phyloP scores from a whole-genome alignment of 2,113 vertebrate species.

The Elachura formosa region DNA sequence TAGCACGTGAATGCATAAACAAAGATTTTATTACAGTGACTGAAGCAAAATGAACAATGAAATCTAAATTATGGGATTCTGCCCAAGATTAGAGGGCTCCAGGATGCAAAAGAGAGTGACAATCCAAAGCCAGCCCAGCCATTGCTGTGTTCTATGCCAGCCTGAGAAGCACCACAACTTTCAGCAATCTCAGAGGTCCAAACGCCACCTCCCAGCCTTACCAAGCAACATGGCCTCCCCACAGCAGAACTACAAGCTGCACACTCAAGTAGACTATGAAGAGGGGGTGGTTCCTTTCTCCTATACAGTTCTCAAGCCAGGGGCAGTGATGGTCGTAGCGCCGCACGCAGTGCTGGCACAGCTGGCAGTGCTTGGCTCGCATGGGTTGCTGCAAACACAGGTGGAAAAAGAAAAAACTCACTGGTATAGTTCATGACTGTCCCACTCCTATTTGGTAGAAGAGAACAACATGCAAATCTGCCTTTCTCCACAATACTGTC shows the following conservation, averaged over 20 bases:
- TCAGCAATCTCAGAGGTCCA: background rate
- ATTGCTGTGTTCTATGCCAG: background rate
- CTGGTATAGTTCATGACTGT: background rate
- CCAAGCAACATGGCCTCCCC: conserved; percentile 85
- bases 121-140: background rate
- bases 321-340: conserved; percentile 96
- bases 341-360: conserved; percentile 86
- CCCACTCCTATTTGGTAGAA: background rate
- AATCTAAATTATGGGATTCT: background rate
- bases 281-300: conserved; percentile 90
- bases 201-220: conserved; percentile 62
- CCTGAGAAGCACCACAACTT: background rate
- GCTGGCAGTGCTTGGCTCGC: conserved; percentile 88
- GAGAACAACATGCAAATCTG: background rate
- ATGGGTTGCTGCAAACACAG: conserved; percentile 83
- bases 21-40: background rate
- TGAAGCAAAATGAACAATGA: background rate
- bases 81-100: background rate
- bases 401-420: background rate
- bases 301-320: conserved; percentile 94
- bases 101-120: background rate
- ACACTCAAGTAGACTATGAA: conserved; percentile 83
- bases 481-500: background rate
- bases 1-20: background rate
- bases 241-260: conserved; percentile 85